Base-by-base conservation (phyloP, 2,888 invertebrate species). In the Drosophila yooni region DNA sequence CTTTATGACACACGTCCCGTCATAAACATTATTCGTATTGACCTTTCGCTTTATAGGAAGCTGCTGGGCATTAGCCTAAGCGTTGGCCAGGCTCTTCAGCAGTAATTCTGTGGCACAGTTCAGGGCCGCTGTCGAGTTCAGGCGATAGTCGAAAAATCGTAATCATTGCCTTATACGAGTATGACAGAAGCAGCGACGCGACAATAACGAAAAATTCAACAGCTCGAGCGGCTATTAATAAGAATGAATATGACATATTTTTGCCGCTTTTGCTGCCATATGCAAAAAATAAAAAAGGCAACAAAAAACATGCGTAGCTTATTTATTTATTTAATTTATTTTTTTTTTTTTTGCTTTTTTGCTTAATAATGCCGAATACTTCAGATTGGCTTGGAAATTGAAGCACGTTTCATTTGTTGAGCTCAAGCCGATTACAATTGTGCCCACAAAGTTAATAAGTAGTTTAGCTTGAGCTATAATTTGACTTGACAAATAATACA, bases 11-110 rank as follows among this genome's bases (percentile, higher is more conserved):
- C 56, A 63, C 73, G 79, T 72, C 52, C 61, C 46, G 52, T 68
- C 76, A 66, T 82, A 71, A 76, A 71, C 72, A 76, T 87, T 79
- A 84, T 75, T 83, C 72, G 67, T 72, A 87, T 87, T 76, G 87
- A 82, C 73, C 82, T 74, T 81, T 70, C 62, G 29, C 61, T 78
- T 78, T 57, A 81, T 78, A 71, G 64, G 70, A 43, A 53, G 40
- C 69, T 65, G 54, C 63, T 63, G 52, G 57, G 60, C 79, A 87
- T 83, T 87, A 74, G 66, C 69, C 62, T 50, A 74, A 74, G 48
- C 70, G 81, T 43, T 69, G 48, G 40, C 11, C 21, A 33, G 48
- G 46, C 56, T 48, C 13, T 13, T 54, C 6, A 36, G 50, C 57
- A 64, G 61, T 57, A 56, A 46, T 69, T 73, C 54, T 57, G 58